Evolutionary conservation across 2,888 invertebrate species (phyloP).

Genomic region (Brachypterus glaber): DNA sequence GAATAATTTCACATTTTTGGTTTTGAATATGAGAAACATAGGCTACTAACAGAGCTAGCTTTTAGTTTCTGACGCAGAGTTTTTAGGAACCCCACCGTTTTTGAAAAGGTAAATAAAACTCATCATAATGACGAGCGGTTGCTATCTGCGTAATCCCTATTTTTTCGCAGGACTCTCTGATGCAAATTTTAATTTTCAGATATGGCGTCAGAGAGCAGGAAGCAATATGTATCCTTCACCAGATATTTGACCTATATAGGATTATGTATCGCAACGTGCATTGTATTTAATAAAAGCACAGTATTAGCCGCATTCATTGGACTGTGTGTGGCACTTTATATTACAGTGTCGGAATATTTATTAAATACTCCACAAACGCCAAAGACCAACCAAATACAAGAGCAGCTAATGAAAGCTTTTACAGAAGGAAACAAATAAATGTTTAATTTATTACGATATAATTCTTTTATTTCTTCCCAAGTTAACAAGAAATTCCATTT

Average conservation of each 20-base stretch:
- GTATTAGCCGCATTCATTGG: conserved; percentile 70
- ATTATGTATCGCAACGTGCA: conserved; percentile 73
- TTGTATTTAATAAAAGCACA: conserved; percentile 73
- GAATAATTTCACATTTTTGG: too few relatives aligned
- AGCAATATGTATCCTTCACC: conserved; percentile 50
- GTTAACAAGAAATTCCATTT: too few relatives aligned
- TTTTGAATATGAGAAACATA: too few relatives aligned
- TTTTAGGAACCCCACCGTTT: not conserved
- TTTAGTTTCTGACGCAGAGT: too few relatives aligned
- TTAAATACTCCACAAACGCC: conserved; percentile 34
- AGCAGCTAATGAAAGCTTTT: conserved; percentile 28
- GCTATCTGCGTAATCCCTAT: too few relatives aligned
- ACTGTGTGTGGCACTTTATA: conserved; percentile 69
- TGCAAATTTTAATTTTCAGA: conserved; percentile 33
- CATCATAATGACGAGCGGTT: too few relatives aligned
- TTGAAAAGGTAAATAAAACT: conserved; percentile 1
- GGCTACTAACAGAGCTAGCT: too few relatives aligned
- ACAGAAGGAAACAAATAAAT: too few relatives aligned
- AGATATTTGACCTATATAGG: conserved; percentile 80
- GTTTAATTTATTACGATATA: too few relatives aligned
- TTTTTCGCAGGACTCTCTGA: conserved; percentile 3
- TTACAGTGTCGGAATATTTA: conserved; percentile 78
- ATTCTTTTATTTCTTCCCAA: too few relatives aligned
- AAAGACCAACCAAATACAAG: conserved; percentile 29
- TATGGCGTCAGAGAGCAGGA: conserved; percentile 44